Evolutionary conservation across 2,113 vertebrate genomes (phyloP).

Genomic region (Numida meleagris): DNA sequence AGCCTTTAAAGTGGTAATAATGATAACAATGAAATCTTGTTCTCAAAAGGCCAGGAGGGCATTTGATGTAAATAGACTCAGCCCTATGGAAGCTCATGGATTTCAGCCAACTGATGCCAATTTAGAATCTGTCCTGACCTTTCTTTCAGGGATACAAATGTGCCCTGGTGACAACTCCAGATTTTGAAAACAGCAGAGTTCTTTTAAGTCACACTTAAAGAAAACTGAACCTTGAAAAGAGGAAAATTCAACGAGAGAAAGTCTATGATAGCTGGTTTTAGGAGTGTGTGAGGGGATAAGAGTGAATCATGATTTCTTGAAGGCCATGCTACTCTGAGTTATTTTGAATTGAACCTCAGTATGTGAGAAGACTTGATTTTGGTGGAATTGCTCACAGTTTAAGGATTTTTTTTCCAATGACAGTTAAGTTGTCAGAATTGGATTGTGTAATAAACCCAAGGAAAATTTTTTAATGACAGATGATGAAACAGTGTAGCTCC

Average conservation of each 20-base stretch:
- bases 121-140: constrained; percentile 58
- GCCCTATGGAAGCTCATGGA: constrained; percentile 25
- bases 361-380: neutral
- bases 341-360: neutral
- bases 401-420: neutral
- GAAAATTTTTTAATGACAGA: neutral
- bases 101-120: constrained; percentile 29
- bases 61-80: constrained; percentile 34
- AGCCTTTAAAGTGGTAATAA: constrained; percentile 21
- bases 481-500: neutral
- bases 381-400: neutral
- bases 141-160: neutral
- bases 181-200: neutral
- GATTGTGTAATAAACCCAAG: neutral
- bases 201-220: neutral
- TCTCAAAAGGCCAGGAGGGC: constrained; percentile 34
- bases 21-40: constrained; percentile 48
- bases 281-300: rapidly evolving
- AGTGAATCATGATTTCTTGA: neutral
- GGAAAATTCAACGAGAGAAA: neutral
- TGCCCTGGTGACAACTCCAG: neutral
- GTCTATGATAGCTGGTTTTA: neutral
- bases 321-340: neutral
- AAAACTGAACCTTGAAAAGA: neutral
- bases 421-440: neutral